A percentile compares a stretch with the other conserved stretches of the same genome.
These are phyloP conservation scores for Petrocephalus microphthalmus DNA, from an alignment of 2,113 vertebrate species.

Conservation along the genomic window DNA sequence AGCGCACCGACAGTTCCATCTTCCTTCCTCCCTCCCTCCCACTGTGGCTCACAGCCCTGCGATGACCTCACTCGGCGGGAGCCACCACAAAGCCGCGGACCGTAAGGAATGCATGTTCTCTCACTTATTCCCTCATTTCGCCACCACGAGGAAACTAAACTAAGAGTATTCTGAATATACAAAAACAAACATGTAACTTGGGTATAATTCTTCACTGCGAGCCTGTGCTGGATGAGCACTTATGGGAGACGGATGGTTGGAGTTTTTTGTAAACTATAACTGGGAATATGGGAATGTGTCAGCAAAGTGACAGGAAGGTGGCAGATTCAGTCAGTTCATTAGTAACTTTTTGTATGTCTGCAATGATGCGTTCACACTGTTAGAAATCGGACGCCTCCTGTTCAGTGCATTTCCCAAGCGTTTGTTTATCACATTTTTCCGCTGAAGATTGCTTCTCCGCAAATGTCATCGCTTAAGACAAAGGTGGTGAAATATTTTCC, in stretches of 20 bases:
- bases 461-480: neutral
- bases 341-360: neutral
- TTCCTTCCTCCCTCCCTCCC: neutral
- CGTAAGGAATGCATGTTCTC: neutral
- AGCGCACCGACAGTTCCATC: neutral
- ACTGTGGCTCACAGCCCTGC: neutral
- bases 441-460: neutral
- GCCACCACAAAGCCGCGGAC: neutral
- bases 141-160: neutral
- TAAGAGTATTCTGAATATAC: neutral
- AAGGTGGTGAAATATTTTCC: neutral
- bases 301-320: neutral
- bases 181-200: neutral
- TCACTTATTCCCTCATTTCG: neutral
- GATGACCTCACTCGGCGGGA: neutral
- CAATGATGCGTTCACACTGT: neutral
- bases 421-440: neutral
- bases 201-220: neutral
- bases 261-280: neutral
- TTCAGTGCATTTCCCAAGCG: neutral
- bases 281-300: neutral
- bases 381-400: neutral
- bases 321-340: neutral
- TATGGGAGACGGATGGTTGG: neutral
- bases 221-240: neutral